Evolutionary conservation across 2,797 vertebrate species (phyloP).

Genomic region (Macropus fuliginosus): DNA sequence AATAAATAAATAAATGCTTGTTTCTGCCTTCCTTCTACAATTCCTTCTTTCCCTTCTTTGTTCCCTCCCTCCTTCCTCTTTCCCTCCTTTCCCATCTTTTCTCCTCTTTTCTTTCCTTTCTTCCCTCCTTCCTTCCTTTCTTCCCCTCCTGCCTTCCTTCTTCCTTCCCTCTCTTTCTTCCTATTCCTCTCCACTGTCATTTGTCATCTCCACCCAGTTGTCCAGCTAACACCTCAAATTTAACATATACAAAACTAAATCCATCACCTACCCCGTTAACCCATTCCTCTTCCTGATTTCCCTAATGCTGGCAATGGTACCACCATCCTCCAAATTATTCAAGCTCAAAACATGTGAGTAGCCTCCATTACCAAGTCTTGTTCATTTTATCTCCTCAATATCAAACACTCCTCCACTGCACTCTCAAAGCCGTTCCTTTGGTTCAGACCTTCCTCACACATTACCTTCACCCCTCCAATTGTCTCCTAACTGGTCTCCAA

Average conservation of each 20-base stretch:
- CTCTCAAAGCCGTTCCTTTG: not conserved
- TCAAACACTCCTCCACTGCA: not conserved
- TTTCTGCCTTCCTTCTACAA: too few relatives aligned
- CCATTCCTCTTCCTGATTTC: not conserved
- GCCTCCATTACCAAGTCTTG: not conserved
- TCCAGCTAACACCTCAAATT: not conserved
- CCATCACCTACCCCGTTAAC: not conserved
- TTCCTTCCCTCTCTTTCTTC: not conserved
- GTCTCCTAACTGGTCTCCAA: not conserved
- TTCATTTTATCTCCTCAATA: not conserved
- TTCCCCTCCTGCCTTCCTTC: accelerated
- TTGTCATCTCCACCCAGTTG: not conserved
- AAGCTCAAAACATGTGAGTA: not conserved
- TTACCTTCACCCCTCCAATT: not conserved
- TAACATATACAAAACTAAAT: not conserved
- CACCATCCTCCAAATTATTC: not conserved
- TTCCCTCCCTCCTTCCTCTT: too few relatives aligned
- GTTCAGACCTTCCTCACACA: not conserved
- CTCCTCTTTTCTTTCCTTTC: too few relatives aligned
- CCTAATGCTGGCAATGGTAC: not conserved
- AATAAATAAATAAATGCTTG: too few relatives aligned
- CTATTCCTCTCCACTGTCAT: not conserved
- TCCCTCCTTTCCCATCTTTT: too few relatives aligned
- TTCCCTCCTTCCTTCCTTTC: too few relatives aligned
- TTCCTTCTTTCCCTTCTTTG: too few relatives aligned